Evolutionary conservation across 2,888 invertebrate species (phyloP).

Genomic region (Charanyca ferruginea): DNA sequence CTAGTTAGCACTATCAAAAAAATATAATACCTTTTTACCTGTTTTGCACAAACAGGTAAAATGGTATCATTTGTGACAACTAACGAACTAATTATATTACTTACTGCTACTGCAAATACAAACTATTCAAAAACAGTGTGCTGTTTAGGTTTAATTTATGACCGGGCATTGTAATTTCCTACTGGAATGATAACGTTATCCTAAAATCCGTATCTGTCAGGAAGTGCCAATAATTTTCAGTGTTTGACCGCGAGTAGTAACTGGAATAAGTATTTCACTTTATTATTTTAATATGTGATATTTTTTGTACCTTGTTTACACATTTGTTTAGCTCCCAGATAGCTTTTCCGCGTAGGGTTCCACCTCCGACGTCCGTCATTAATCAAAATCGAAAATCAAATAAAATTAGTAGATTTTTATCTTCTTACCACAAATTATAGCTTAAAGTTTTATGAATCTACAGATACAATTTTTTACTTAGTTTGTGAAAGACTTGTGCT

Average conservation of each 20-base stretch:
- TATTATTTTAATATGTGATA: too few species aligned
- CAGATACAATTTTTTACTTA: too few species aligned
- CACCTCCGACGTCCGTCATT: too few species aligned
- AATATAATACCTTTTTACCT: neutral
- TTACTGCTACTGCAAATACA: neutral
- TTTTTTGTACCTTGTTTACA: too few species aligned
- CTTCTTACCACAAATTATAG: too few species aligned
- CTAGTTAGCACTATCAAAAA: neutral
- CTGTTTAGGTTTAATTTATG: neutral
- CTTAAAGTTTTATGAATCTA: too few species aligned
- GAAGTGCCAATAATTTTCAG: neutral
- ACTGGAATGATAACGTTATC: constrained; percentile 28
- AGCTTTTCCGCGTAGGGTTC: neutral
- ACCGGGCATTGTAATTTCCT: neutral
- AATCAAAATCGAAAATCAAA: too few species aligned
- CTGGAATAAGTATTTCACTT: neutral
- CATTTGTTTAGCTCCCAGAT: neutral
- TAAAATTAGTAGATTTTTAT: too few species aligned
- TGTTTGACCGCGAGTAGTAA: neutral
- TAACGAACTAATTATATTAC: too few species aligned
- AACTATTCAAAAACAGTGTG: too few species aligned
- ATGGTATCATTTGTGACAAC: neutral
- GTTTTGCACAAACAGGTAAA: neutral
- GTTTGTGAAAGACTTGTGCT: too few species aligned
- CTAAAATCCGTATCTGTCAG: constrained; percentile 17